Conservation (phyloP, 1,140 invertebrate species). For the Cotesia vestalis region DNA sequence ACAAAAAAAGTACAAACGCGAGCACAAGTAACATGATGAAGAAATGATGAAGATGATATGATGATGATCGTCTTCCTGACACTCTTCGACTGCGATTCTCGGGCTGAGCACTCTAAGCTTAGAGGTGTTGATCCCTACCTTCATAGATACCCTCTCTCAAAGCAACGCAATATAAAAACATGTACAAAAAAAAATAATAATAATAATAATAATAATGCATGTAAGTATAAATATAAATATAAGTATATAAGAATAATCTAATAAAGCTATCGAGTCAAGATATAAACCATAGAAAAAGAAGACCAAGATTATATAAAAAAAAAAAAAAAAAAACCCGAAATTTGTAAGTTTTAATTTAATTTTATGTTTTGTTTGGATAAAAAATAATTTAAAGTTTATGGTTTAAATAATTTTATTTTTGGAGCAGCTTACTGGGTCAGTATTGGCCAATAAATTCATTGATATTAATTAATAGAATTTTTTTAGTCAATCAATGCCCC, state of each 20-base stretch:
- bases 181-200: neutral
- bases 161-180: conserved; percentile 21
- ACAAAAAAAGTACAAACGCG: conserved; percentile 39
- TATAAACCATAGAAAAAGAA: too few species aligned
- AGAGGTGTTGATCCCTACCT: conserved; percentile 27
- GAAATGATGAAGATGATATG: too few species aligned
- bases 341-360: too few species aligned
- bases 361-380: too few species aligned
- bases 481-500: conserved; percentile 44
- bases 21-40: conserved; percentile 1
- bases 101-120: neutral
- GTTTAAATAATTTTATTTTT: too few species aligned
- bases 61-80: conserved; percentile 24
- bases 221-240: conserved; percentile 35
- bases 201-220: neutral
- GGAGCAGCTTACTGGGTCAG: neutral
- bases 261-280: neutral
- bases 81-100: conserved; percentile 20
- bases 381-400: too few species aligned
- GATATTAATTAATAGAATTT: neutral
- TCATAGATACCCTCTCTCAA: neutral
- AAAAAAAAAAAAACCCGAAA: too few species aligned
- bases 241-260: conserved; percentile 9
- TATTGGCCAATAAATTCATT: neutral
- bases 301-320: too few species aligned